A percentile compares a stretch with the other conserved stretches of the same genome.
Evolutionary conservation across 2,797 vertebrate genomes (phyloP).

Genomic region (Ctenopoma multispine): DNA sequence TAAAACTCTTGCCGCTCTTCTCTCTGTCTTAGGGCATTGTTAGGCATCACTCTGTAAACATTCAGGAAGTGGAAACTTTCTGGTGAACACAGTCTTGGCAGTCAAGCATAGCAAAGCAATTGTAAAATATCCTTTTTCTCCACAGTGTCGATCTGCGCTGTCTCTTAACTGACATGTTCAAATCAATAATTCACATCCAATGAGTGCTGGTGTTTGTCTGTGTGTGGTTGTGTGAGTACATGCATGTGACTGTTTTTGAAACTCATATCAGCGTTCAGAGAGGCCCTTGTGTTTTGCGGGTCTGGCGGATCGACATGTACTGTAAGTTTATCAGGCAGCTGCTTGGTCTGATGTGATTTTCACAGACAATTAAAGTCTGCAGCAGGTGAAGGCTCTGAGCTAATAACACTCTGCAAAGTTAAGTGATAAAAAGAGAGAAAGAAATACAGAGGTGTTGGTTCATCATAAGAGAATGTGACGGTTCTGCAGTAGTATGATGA

Average conservation of each 20-base stretch:
- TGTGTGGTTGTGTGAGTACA: slow-evolving; percentile 20
- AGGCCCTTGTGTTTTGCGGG: slow-evolving; percentile 42
- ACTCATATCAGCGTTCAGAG: slow-evolving; percentile 48
- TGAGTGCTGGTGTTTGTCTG: slow-evolving; percentile 52
- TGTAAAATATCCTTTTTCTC: slow-evolving; percentile 70
- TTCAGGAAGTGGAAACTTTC: slow-evolving; percentile 67
- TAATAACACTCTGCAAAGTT: slow-evolving; percentile 74
- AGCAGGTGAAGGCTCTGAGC: slow-evolving; percentile 69
- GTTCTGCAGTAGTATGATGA: slow-evolving; percentile 34
- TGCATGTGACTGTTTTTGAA: slow-evolving; percentile 52
- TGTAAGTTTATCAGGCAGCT: slow-evolving; percentile 79
- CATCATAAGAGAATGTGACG: slow-evolving; percentile 29
- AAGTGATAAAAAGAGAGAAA: slow-evolving; percentile 64
- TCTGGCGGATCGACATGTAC: slow-evolving; percentile 70
- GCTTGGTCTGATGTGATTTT: slow-evolving; percentile 76
- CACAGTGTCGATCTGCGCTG: slow-evolving; percentile 67
- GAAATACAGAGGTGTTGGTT: slow-evolving; percentile 26
- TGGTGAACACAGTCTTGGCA: slow-evolving; percentile 51
- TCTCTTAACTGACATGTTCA: slow-evolving; percentile 80
- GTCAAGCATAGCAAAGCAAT: slow-evolving; percentile 69
- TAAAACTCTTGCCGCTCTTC: slow-evolving; percentile 46
- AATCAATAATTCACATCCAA: slow-evolving; percentile 83
- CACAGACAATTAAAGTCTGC: slow-evolving; percentile 78
- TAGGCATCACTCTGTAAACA: slow-evolving; percentile 63
- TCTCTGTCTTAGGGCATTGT: slow-evolving; percentile 64